Evolutionary conservation across 2,113 vertebrate species (phyloP).

Genomic region (Prionailurus bengalensis): DNA sequence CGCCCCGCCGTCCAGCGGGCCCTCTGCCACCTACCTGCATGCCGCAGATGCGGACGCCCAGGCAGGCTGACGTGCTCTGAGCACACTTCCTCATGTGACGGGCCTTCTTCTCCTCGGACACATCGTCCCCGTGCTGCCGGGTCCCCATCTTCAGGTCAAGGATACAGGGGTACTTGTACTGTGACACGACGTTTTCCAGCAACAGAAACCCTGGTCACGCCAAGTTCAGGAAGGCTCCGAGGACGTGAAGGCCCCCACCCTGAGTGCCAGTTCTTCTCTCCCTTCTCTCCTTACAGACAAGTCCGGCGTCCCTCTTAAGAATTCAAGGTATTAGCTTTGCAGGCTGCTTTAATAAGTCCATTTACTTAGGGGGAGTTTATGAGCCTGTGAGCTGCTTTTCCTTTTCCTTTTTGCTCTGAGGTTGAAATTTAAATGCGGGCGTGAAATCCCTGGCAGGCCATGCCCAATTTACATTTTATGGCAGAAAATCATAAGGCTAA

Average conservation of each 20-base stretch:
- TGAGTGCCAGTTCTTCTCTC: accelerated
- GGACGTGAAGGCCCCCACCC: neutral
- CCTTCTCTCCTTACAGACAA: neutral
- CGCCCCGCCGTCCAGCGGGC: accelerated
- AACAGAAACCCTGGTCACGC: constrained; percentile 85
- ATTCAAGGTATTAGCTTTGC: constrained; percentile 5
- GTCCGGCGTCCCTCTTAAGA: neutral
- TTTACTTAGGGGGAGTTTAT: constrained; percentile 64
- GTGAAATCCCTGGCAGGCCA: constrained; percentile 57
- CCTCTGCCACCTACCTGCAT: constrained; percentile 87
- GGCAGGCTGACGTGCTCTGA: constrained; percentile 88
- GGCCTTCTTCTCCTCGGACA: constrained; percentile 89
- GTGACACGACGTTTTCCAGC: constrained; percentile 90
- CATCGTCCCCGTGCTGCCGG: constrained; percentile 89
- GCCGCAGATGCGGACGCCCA: constrained; percentile 88
- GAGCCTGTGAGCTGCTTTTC: constrained; percentile 25
- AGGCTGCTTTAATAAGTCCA: constrained; percentile 62
- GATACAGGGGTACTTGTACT: constrained; percentile 88
- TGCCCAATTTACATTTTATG: constrained; percentile 74
- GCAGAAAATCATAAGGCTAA: constrained; percentile 75
- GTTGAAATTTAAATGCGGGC: constrained; percentile 65
- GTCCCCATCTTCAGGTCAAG: constrained; percentile 92
- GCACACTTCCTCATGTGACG: constrained; percentile 89
- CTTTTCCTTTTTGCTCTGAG: constrained; percentile 64
- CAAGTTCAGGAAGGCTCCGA: constrained; percentile 43